Evolutionary conservation across 1,140 invertebrate genomes (phyloP).

Genomic region (Neuroterus valhalla): DNA sequence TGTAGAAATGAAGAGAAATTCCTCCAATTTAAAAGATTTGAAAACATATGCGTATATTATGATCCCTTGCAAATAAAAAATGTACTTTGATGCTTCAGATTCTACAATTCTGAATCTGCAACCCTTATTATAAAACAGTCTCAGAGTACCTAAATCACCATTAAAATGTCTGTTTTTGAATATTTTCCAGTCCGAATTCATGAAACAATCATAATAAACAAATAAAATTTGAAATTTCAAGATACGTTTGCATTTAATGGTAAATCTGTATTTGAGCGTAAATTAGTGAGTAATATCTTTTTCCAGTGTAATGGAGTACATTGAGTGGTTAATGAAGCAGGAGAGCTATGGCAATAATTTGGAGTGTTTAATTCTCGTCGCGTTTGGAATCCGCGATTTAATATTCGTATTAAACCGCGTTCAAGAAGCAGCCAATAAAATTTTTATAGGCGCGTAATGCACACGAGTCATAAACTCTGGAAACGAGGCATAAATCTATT

Average conservation of each 20-base stretch:
- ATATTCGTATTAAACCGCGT: conserved; percentile 27
- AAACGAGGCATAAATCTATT: conserved; percentile 67
- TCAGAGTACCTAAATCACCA: too few relatives aligned
- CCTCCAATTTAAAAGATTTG: too few relatives aligned
- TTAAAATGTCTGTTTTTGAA: too few relatives aligned
- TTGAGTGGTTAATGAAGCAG: conserved; percentile 27
- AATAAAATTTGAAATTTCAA: background rate
- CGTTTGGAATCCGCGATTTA: conserved; percentile 32
- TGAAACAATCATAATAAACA: background rate
- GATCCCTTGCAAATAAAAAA: too few relatives aligned
- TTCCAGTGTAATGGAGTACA: conserved; percentile 21
- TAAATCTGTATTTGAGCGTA: conserved; percentile 17
- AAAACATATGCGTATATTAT: too few relatives aligned
- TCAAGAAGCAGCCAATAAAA: conserved; percentile 45
- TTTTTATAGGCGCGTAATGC: conserved; percentile 55
- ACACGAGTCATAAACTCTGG: conserved; percentile 60
- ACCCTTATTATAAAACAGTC: too few relatives aligned
- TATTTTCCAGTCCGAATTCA: background rate
- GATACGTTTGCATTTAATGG: background rate
- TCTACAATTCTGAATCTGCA: too few relatives aligned
- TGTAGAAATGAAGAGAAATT: too few relatives aligned
- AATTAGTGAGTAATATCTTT: conserved; percentile 20
- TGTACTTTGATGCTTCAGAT: too few relatives aligned
- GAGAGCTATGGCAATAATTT: conserved; percentile 17
- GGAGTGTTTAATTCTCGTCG: conserved; percentile 24